These are phyloP conservation scores for Drosophila lacicola DNA, from an alignment of 2,888 invertebrate species.

Conservation along the genomic window DNA sequence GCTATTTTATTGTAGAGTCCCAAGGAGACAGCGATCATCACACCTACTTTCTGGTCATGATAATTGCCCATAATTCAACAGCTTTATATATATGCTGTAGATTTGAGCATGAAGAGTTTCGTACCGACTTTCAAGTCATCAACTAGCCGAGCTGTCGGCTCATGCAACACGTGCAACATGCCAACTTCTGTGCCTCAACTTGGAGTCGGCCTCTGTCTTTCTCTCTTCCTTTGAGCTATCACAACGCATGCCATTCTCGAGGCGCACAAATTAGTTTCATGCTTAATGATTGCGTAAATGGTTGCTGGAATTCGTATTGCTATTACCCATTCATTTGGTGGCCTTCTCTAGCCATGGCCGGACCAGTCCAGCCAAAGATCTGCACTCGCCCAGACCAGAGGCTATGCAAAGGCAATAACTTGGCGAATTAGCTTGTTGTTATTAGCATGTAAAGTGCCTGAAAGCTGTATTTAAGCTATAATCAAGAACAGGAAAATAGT, in stretches of 20 bases:
- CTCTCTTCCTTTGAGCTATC: constrained; percentile 41
- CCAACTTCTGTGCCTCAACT: constrained; percentile 48
- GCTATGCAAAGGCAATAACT: constrained; percentile 24
- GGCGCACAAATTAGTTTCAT: constrained; percentile 73
- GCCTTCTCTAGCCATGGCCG: constrained; percentile 10
- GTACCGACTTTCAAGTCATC: constrained; percentile 43
- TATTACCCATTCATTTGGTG: constrained; percentile 64
- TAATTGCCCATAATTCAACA: constrained; percentile 79
- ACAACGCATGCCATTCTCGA: constrained; percentile 55
- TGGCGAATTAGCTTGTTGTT: constrained; percentile 50
- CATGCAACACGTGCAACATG: constrained; percentile 73
- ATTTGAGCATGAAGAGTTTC: constrained; percentile 19
- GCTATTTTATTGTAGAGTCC: constrained; percentile 66
- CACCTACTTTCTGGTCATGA: constrained; percentile 75
- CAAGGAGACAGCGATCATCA: constrained; percentile 63
- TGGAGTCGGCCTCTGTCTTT: constrained; percentile 17
- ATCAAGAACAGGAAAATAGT: not conserved
- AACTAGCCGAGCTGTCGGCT: constrained; percentile 23
- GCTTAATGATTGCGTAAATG: constrained; percentile 80
- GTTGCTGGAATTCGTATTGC: constrained; percentile 75
- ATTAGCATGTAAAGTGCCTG: constrained; percentile 40
- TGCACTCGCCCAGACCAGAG: not conserved
- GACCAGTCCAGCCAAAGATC: not conserved
- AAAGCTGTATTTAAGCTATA: constrained; percentile 20
- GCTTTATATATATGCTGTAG: constrained; percentile 72